A percentile compares a stretch with the other conserved stretches of the same genome.
These are phyloP conservation scores for Pangasius mekongensis DNA, from an alignment of 2,797 vertebrate species.

Conservation along the genomic window DNA sequence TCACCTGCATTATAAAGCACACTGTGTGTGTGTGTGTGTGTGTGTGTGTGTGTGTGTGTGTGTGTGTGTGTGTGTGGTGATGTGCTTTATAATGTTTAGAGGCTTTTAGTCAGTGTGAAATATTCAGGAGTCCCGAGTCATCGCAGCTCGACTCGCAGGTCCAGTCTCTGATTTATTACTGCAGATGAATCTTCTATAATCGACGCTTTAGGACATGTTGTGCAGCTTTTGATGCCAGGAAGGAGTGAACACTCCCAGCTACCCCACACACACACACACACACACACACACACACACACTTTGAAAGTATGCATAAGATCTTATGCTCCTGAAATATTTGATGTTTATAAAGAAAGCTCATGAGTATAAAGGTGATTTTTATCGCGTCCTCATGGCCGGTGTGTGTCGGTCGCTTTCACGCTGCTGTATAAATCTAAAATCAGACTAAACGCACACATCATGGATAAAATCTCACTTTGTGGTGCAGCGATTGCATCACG, in stretches of 20 bases:
- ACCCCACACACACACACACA: background rate
- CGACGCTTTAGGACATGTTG: background rate
- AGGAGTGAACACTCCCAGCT: background rate
- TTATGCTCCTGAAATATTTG: no score
- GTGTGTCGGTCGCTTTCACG: no score
- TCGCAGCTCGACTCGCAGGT: background rate
- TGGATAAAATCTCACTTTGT: no score
- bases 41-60: background rate
- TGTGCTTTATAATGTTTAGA: no score
- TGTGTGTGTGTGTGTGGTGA: background rate
- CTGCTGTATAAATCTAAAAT: no score
- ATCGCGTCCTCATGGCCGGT: no score
- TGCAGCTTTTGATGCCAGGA: conserved; percentile 2
- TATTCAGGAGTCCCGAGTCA: background rate
- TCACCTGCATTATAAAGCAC: background rate
- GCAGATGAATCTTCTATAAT: background rate
- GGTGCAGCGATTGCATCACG: no score
- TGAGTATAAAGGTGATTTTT: no score
- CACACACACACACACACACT: background rate
- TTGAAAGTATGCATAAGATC: no score
- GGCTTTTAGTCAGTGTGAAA: background rate
- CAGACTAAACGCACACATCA: no score
- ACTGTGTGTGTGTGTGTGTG: background rate
- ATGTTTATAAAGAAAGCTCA: no score
- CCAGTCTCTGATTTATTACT: background rate